These are phyloP conservation scores for Thalpophila matura DNA, from an alignment of 2,888 invertebrate genomes.

Conservation along the genomic window DNA sequence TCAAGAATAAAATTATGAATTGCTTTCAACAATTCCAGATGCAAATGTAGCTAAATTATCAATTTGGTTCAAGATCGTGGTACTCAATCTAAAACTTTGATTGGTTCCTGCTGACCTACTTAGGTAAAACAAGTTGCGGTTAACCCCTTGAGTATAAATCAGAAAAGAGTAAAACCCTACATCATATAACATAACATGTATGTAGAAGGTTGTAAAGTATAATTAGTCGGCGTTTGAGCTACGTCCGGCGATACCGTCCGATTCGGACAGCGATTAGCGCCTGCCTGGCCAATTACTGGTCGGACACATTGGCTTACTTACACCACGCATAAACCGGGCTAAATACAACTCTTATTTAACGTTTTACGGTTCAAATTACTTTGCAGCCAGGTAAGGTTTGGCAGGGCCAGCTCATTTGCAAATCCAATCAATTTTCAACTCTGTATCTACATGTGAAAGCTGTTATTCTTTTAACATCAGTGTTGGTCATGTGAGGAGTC, in stretches of 20 bases:
- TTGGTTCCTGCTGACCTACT: neutral
- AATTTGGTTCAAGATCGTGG: neutral
- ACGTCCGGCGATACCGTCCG: slow-evolving; percentile 2
- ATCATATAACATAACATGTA: neutral
- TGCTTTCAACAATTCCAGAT: slow-evolving; percentile 5
- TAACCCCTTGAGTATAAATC: neutral
- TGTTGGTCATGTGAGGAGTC: neutral
- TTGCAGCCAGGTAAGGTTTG: neutral
- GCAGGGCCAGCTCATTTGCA: neutral
- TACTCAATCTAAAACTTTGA: neutral
- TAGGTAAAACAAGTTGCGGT: neutral
- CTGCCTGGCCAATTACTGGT: slow-evolving; percentile 8
- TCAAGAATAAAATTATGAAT: neutral
- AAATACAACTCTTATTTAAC: neutral
- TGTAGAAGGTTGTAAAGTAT: neutral
- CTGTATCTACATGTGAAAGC: neutral
- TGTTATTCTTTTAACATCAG: neutral
- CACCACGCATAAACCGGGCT: neutral
- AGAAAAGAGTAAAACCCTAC: neutral
- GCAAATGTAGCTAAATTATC: slow-evolving; percentile 3
- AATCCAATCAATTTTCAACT: neutral
- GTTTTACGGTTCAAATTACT: neutral
- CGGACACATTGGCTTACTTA: slow-evolving; percentile 3
- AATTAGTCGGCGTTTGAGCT: neutral
- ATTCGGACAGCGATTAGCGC: slow-evolving; percentile 12